phyloP scores from a whole-genome alignment of 2,113 vertebrate species.

The Cynopterus brachyotis region DNA sequence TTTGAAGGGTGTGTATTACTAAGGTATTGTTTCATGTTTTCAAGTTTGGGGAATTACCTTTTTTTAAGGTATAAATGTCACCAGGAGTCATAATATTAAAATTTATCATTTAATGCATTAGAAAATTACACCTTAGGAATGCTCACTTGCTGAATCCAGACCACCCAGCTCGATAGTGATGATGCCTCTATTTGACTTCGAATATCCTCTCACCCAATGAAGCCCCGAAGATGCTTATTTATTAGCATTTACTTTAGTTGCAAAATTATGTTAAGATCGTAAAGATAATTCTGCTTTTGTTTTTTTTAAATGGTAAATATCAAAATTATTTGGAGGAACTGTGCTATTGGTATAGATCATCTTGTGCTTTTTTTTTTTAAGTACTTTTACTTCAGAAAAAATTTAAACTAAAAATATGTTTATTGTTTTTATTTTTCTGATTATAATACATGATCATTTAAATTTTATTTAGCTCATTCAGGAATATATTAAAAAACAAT shows the following conservation, averaged over 20 bases:
- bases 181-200: background rate
- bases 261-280: background rate
- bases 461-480: background rate
- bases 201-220: background rate
- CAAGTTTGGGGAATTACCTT: background rate
- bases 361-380: background rate
- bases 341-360: background rate
- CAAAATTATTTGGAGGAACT: background rate
- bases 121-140: background rate
- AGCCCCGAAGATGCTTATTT: background rate
- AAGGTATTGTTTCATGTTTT: background rate
- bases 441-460: background rate
- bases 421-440: background rate
- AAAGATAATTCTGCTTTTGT: background rate
- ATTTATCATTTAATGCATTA: constrained; percentile 19
- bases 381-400: background rate
- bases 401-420: background rate
- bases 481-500: constrained; percentile 19
- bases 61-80: background rate
- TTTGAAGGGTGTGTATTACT: background rate
- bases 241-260: background rate
- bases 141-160: background rate
- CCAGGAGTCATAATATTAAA: background rate
- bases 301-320: background rate
- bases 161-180: background rate